These are phyloP conservation scores for Falco concolor DNA, from an alignment of 2,797 vertebrate species.

Conservation along the genomic window DNA sequence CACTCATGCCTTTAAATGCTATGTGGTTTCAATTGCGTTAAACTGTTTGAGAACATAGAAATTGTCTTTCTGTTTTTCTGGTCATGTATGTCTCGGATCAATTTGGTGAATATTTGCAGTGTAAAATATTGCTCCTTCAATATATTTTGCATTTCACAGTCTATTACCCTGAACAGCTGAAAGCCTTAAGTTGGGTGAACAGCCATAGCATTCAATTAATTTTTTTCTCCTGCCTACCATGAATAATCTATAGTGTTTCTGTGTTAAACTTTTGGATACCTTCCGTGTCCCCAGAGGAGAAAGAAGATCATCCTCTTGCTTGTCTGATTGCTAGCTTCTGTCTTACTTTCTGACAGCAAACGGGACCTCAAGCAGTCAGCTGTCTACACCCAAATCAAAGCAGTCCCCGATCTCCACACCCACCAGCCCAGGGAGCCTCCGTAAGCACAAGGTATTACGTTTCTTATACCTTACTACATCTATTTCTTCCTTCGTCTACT, in stretches of 20 bases:
- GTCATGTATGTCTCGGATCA: neutral
- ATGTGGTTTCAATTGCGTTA: neutral
- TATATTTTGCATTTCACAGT: neutral
- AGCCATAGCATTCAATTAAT: neutral
- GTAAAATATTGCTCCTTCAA: neutral
- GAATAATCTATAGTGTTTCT: neutral
- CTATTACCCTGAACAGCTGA: neutral
- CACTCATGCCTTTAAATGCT: neutral
- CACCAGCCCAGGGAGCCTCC: slow-evolving; percentile 91
- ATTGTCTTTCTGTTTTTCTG: neutral
- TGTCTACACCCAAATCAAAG: slow-evolving; percentile 97
- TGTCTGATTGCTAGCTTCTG: slow-evolving; percentile 56
- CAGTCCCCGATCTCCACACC: slow-evolving; percentile 97
- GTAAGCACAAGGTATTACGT: slow-evolving; percentile 96
- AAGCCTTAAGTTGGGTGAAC: neutral
- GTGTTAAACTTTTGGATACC: neutral
- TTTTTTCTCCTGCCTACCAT: neutral
- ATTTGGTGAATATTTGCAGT: neutral
- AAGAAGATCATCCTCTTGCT: slow-evolving; percentile 5
- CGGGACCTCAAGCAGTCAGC: slow-evolving; percentile 96
- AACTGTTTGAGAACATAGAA: neutral
- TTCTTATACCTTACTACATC: slow-evolving; percentile 81
- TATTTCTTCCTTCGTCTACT: neutral
- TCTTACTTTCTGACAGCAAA: slow-evolving; percentile 82
- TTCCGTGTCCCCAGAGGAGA: slow-evolving; percentile 1